These are phyloP conservation scores for Phataginus tricuspis DNA, from an alignment of 2,797 vertebrate genomes.

Conservation along the genomic window DNA sequence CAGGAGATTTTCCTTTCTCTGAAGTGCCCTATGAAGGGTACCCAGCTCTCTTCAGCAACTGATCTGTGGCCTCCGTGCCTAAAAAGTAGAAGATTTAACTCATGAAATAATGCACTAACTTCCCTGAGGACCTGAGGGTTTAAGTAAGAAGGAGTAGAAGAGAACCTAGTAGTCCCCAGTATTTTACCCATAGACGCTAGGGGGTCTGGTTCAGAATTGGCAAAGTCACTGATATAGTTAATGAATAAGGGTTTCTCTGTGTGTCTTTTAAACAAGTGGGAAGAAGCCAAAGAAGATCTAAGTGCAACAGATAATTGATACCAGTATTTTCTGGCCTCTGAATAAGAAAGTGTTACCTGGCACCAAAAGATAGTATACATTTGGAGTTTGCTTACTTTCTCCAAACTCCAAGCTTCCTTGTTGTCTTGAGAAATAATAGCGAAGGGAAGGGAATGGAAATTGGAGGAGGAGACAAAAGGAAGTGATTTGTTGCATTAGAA, in stretches of 20 bases:
- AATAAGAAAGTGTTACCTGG: constrained; percentile 47
- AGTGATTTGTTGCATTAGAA: neutral
- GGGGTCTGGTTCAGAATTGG: constrained; percentile 51
- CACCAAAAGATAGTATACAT: neutral
- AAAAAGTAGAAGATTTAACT: constrained; percentile 59
- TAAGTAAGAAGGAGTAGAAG: constrained; percentile 41
- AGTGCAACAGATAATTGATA: neutral
- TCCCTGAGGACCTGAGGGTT: neutral
- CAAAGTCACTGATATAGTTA: neutral
- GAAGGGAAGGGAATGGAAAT: neutral
- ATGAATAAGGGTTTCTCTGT: neutral
- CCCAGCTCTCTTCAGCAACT: constrained; percentile 30
- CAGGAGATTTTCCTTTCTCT: constrained; percentile 60
- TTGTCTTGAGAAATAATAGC: neutral
- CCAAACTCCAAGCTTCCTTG: neutral
- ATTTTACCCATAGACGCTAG: neutral
- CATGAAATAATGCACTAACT: constrained; percentile 35
- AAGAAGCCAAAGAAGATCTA: neutral
- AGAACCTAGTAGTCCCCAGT: neutral
- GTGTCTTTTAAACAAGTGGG: constrained; percentile 6
- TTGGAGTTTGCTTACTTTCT: constrained; percentile 26
- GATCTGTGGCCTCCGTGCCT: constrained; percentile 35
- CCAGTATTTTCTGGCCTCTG: constrained; percentile 31
- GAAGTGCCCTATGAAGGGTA: constrained; percentile 52
- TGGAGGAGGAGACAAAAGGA: neutral